phyloP scores from a whole-genome alignment of 2,888 invertebrate genomes.

The Aproaerema taeniolella region DNA sequence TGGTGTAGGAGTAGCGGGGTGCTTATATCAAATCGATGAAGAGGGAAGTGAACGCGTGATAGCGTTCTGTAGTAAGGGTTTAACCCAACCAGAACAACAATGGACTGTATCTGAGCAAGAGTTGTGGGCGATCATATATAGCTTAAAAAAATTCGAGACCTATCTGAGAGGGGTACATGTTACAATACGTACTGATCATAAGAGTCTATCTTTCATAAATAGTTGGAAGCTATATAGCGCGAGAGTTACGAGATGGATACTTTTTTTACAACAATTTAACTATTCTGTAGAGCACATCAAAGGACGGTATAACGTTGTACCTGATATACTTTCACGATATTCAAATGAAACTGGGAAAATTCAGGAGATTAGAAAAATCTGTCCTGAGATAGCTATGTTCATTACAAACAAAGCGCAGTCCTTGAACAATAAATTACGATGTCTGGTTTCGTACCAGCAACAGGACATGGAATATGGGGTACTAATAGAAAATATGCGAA shows the following conservation, averaged over 20 bases:
- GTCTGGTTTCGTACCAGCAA: background rate
- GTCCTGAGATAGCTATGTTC: constrained; percentile 6
- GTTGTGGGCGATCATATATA: constrained; percentile 24
- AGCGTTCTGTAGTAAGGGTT: constrained; percentile 23
- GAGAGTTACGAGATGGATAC: constrained; percentile 26
- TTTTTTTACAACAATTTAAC: constrained; percentile 25
- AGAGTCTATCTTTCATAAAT: constrained; percentile 25
- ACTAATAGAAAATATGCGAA: background rate
- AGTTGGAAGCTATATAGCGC: constrained; percentile 23
- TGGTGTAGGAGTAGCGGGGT: constrained; percentile 20
- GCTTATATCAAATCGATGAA: constrained; percentile 16
- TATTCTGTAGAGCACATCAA: constrained; percentile 22
- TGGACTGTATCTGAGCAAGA: constrained; percentile 29
- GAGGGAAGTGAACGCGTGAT: constrained; percentile 15
- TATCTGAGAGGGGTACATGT: constrained; percentile 21
- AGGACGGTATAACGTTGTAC: constrained; percentile 26
- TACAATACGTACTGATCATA: constrained; percentile 27
- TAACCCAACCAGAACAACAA: constrained; percentile 17
- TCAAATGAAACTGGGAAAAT: constrained; percentile 4
- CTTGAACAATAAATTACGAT: background rate
- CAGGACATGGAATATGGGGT: background rate
- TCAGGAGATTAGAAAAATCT: constrained; percentile 2
- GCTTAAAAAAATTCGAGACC: constrained; percentile 25
- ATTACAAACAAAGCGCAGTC: background rate
- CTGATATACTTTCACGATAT: constrained; percentile 28